Percentiles rank a stretch among this genome's conserved stretches.
phyloP scores from a whole-genome alignment of 2,888 invertebrate species.

The Chaetogeoica ovagalla region DNA sequence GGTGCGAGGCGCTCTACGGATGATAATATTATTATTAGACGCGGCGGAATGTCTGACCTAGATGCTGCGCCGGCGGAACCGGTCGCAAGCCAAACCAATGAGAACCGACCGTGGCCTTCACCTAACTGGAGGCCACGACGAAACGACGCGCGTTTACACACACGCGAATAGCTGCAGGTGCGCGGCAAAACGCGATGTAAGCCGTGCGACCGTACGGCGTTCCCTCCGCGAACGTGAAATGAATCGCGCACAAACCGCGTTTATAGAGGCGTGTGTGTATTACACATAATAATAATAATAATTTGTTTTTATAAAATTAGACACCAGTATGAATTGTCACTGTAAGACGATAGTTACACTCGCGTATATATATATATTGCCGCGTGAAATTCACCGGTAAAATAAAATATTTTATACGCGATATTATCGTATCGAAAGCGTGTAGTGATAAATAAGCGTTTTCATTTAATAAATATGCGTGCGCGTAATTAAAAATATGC shows the following conservation, averaged over 20 bases:
- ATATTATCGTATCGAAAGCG: background rate
- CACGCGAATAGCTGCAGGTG: background rate
- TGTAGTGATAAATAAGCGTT: too few relatives aligned
- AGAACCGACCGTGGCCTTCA: constrained; percentile 52
- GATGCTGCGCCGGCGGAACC: constrained; percentile 51
- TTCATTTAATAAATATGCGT: too few relatives aligned
- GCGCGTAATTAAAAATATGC: too few relatives aligned
- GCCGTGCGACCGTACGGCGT: background rate
- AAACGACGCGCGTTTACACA: background rate
- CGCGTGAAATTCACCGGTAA: background rate
- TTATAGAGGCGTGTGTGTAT: too few relatives aligned
- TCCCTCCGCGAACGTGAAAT: background rate
- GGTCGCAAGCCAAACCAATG: constrained; percentile 49
- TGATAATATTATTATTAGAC: constrained; percentile 17
- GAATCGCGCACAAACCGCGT: background rate
- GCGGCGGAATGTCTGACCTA: constrained; percentile 51
- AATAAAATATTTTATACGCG: too few relatives aligned
- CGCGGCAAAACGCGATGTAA: too few relatives aligned
- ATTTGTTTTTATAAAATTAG: background rate
- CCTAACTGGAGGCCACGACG: constrained; percentile 51
- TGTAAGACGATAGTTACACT: background rate
- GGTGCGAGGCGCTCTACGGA: constrained; percentile 23
- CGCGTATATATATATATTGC: background rate
- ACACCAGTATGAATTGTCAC: too few relatives aligned
- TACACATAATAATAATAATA: too few relatives aligned